Base-by-base conservation (phyloP, 2,113 vertebrate genomes). In the Suncus etruscus region DNA sequence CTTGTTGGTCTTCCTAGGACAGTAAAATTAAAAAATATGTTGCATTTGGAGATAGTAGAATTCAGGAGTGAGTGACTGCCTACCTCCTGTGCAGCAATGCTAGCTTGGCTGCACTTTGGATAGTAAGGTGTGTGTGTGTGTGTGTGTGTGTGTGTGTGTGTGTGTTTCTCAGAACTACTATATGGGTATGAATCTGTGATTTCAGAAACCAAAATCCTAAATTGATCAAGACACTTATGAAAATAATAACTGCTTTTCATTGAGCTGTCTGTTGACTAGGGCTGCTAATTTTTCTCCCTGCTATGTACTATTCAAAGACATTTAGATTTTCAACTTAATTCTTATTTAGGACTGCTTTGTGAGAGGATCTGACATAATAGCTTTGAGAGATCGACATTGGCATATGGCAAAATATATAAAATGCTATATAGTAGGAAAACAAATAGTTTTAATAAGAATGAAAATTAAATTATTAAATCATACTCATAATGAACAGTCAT, bases 151-250 rank as follows among this genome's bases (percentile, higher is more conserved):
- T 39, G 39, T 54, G 16, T 29, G 86, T 96, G 63, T 65, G 63
- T 25, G 22, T 65, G 63, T 65, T 8, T 65, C 63, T 65, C 63
- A 25, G 22, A 18, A 4, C 25, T 22, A 8, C 63, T 22, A 27
- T 8, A 27, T 65, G 22, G 8, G 22, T 29, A 87, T 97, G 95
- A 96, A 95, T 93, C 95, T 94, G 90, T 63, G 14, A 87, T 95
- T 92, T 94, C 81, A 96, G 94, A 76, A 87, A 93, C 1, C 75
- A 8, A 83, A 95, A 88, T 76, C 92, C 88, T 96, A 91, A 94
- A 97, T 95, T 94, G 95, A 94, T 97, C 95, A 95, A 93, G 94
- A 96, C 93, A 89, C 84, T 61, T 96, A 93, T 92, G 92, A 97
- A 92, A 87, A 93, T 83, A 93, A 95, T 95, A 95, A 77, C 82